Base-by-base conservation (phyloP, 1,140 invertebrate species). In the Drosophila equinoxialis region DNA sequence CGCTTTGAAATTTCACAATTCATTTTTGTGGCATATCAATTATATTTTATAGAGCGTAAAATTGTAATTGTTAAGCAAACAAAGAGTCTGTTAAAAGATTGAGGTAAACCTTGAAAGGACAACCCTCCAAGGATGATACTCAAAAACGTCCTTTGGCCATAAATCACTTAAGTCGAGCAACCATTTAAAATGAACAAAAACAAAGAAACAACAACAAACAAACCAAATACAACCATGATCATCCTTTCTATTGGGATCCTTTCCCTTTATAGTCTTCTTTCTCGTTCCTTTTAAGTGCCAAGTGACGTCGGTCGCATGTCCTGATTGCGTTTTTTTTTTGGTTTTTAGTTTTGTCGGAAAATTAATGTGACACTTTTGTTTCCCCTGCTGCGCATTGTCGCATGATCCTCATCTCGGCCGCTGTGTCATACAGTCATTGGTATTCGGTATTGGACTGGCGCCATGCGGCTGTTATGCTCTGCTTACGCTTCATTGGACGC, bases 121-220 rank as follows among this genome's bases (percentile, higher is more conserved):
- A 17, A 20, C 23, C 17, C 20, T 23, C 2, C 14, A 39, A 61
- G 59, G 58, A 48, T 51, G 41, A 62, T 26, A 10, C 57, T 74
- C 42, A 66, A 48, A 66, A 48, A 3, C 6, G 45, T 51, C 4
- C 17, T 23, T 1, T 51, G 20, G 10, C 17, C 35, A 81, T 57
- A 65, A 81, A 58, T 51, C 26, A 11, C 30, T 37, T 66, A 64
- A 68, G 86, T 86, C 86, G 87, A 87, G 82, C 79, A 87, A 54
- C 79, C 70, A 82, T 79, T 74, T 79, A 87, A 73, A 74, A 81
- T 87, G 79, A 68, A 83, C 83, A 83, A 71, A 82, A 82, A 86
- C 82, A 86, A 86, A 74, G 75, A 66, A 65, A 58, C 42, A 65
- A 59, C 42, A 71, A 68, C 79, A 65, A 67, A 60, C 65, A 30